phyloP scores from a whole-genome alignment of 2,113 vertebrate genomes.

The Cynocephalus volans region DNA sequence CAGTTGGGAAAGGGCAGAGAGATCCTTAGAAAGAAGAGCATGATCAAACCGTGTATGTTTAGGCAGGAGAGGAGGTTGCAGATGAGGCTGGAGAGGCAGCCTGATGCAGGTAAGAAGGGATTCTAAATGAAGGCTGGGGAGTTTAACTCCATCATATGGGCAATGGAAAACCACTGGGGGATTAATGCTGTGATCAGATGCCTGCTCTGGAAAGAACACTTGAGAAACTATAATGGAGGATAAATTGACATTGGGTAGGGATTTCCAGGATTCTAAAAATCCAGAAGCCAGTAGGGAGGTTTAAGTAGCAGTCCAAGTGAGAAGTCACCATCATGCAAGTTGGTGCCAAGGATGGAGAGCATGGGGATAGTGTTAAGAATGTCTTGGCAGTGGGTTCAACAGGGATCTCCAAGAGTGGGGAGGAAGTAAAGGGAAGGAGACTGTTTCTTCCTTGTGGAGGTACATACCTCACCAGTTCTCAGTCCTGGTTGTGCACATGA shows the following conservation, averaged over 20 bases:
- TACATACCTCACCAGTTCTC: rapidly evolving
- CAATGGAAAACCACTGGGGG: background rate
- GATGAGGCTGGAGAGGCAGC: background rate
- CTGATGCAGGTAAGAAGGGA: background rate
- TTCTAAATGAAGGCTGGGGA: background rate
- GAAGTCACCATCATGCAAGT: rapidly evolving
- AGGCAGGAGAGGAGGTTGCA: background rate
- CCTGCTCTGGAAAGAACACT: background rate
- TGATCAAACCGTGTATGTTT: rapidly evolving
- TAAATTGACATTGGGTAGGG: background rate
- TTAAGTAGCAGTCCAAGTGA: rapidly evolving
- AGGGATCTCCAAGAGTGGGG: background rate
- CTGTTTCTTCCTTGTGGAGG: no score
- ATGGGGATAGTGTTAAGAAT: rapidly evolving
- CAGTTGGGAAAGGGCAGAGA: background rate
- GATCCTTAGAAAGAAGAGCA: rapidly evolving
- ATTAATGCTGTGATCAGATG: background rate
- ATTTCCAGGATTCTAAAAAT: rapidly evolving
- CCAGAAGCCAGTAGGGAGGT: background rate
- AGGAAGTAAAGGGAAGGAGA: background rate
- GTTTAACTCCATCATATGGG: background rate
- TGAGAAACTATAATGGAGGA: rapidly evolving
- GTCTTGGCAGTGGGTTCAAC: background rate
- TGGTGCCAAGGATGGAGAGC: background rate
- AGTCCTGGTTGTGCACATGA: rapidly evolving